Percentiles rank a stretch among this genome's conserved stretches.
These are phyloP conservation scores for Nipponacmea schrenckii DNA, from an alignment of 2,888 invertebrate genomes.

Conservation along the genomic window DNA sequence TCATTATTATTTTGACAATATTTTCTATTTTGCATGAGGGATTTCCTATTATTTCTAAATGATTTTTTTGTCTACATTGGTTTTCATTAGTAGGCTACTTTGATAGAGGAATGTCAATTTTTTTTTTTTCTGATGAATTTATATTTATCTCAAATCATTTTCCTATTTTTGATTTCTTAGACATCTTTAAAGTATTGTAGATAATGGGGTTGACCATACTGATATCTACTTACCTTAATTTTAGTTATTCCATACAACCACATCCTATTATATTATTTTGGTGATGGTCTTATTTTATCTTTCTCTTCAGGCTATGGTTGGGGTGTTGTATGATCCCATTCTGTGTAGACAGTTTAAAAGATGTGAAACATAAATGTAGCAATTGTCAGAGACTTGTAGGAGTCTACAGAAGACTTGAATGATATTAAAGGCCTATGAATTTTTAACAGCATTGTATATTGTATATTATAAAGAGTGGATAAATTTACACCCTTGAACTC, in stretches of 20 bases:
- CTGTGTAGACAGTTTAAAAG: slow-evolving; percentile 32
- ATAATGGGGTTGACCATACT: slow-evolving; percentile 4
- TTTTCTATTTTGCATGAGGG: background rate
- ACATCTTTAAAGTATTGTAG: too few relatives aligned
- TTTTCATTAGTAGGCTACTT: too few relatives aligned
- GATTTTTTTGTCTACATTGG: too few relatives aligned
- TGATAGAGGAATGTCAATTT: too few relatives aligned
- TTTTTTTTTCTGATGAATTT: too few relatives aligned
- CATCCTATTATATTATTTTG: background rate
- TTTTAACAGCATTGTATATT: too few relatives aligned
- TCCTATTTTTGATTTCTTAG: too few relatives aligned
- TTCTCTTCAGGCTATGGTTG: slow-evolving; percentile 30
- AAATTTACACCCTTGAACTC: too few relatives aligned
- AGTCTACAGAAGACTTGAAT: slow-evolving; percentile 24
- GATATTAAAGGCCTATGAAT: too few relatives aligned
- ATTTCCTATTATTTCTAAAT: too few relatives aligned
- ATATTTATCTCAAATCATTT: too few relatives aligned
- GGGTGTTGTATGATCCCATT: slow-evolving; percentile 38
- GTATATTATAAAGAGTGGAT: too few relatives aligned
- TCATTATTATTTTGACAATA: slow-evolving; percentile 5
- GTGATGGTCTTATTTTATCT: background rate
- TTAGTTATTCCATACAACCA: background rate
- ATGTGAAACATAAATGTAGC: slow-evolving; percentile 34
- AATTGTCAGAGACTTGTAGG: slow-evolving; percentile 33
- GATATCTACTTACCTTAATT: background rate